Base-by-base conservation (phyloP, 1,140 invertebrate genomes). In the Caenorhabditis briggsae region DNA sequence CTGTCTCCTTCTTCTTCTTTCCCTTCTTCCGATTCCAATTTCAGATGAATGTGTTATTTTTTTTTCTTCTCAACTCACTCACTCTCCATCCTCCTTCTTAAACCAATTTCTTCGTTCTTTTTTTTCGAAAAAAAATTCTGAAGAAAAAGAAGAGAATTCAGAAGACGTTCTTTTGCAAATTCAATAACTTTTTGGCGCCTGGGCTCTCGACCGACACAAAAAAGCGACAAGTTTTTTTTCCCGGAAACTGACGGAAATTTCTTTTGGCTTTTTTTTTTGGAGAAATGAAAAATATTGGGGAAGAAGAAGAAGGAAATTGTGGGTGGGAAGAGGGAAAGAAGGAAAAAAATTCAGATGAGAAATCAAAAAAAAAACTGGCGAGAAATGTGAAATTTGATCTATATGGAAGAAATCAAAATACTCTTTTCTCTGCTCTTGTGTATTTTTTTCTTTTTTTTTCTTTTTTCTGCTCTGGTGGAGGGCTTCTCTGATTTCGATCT, bases 151-250 rank as follows among this genome's bases (percentile, higher is more conserved):
- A 33, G 33, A 33, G 33, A 33, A 33, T 33, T 33, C 33, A 33
- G 33, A 33, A 33, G 33, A 33, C 33, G 33, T 33, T 33, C 33
- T 33, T 33, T 33, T n/a, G 64, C 46, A 33, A 70, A 70, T 70
- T 70, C 64, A 70, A 70, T 70, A 43, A 70, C 43, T 70, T 70
- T 65, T 70, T 70, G 64, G n/a, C 64, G 64, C 64, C 16, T 61
- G 20, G 5, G 18, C 11, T 12, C 11, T 2, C 18, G 20, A 25
- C 6, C 23, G 20, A 33, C 33, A 33, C 33, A 33, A 33, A 33
- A 61, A 61, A 53, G 16, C 50, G 50, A 53, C 59, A 61, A 61
- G 20, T 61, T 61, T 25, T 61, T 70, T 70, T 70, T 53, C 50
- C 50, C 12, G 50, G 50, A 53, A 53, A 53, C 11, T 16, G 50